phyloP scores from a whole-genome alignment of 2,797 vertebrate genomes.

The Myotis myotis region DNA sequence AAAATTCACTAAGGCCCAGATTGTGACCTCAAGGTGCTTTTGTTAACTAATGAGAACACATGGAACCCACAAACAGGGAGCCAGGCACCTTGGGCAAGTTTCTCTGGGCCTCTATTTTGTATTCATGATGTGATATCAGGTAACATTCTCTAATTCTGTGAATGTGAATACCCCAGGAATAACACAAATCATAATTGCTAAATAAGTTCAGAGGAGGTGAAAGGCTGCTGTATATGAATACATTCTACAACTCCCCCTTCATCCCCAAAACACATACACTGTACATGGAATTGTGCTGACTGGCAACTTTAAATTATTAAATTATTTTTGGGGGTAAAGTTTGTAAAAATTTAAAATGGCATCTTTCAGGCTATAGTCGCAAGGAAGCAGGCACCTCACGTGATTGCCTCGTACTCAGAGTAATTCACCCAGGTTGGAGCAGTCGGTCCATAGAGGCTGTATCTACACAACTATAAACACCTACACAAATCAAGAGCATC shows the following conservation, averaged over 20 bases:
- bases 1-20: background rate
- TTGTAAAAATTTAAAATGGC: background rate
- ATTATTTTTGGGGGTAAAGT: background rate
- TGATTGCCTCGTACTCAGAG: background rate
- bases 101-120: background rate
- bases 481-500: background rate
- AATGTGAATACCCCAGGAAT: background rate
- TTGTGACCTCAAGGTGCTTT: background rate
- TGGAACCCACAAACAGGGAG: background rate
- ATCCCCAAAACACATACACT: background rate
- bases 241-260: background rate
- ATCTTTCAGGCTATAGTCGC: background rate
- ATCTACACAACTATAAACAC: background rate
- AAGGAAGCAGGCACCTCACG: background rate
- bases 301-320: background rate
- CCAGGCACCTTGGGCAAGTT: background rate
- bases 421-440: background rate
- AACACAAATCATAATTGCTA: background rate
- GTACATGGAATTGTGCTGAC: background rate
- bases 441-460: background rate
- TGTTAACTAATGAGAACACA: background rate
- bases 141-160: background rate
- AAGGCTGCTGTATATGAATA: background rate
- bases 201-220: background rate
- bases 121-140: background rate